Evolutionary conservation across 2,113 vertebrate genomes (phyloP).

Genomic region (Oncorhynchus tshawytscha): DNA sequence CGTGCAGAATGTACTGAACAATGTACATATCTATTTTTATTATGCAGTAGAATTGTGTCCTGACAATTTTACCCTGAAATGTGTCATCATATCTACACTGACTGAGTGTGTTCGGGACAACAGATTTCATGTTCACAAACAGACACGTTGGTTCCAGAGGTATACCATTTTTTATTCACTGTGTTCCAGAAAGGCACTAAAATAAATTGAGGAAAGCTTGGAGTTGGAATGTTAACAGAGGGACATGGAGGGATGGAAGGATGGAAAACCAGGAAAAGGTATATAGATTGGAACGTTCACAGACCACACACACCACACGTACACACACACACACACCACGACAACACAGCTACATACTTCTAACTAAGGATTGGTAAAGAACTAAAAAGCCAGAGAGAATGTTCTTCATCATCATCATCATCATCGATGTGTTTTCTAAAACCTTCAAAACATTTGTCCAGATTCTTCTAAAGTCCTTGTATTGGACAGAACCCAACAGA

Average conservation of each 20-base stretch:
- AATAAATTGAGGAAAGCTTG: slow-evolving; percentile 67
- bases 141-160: slow-evolving; percentile 52
- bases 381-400: background rate
- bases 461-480: background rate
- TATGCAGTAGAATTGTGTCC: too few species aligned
- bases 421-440: background rate
- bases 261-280: slow-evolving; percentile 25
- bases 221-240: slow-evolving; percentile 30
- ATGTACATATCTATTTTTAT: too few species aligned
- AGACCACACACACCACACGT: slow-evolving; percentile 31
- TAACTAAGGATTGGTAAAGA: slow-evolving; percentile 28
- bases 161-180: slow-evolving; percentile 77
- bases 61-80: too few species aligned
- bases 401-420: too few species aligned
- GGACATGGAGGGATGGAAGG: background rate
- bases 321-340: background rate
- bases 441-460: background rate
- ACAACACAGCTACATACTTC: background rate
- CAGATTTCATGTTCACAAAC: background rate
- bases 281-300: slow-evolving; percentile 26
- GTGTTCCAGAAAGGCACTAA: slow-evolving; percentile 80
- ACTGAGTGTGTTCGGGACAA: too few species aligned
- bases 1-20: too few species aligned
- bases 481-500: too few species aligned
- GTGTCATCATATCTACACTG: too few species aligned